Evolutionary conservation across 1,140 invertebrate genomes (phyloP).

Genomic region (Drosophila trapezifrons): DNA sequence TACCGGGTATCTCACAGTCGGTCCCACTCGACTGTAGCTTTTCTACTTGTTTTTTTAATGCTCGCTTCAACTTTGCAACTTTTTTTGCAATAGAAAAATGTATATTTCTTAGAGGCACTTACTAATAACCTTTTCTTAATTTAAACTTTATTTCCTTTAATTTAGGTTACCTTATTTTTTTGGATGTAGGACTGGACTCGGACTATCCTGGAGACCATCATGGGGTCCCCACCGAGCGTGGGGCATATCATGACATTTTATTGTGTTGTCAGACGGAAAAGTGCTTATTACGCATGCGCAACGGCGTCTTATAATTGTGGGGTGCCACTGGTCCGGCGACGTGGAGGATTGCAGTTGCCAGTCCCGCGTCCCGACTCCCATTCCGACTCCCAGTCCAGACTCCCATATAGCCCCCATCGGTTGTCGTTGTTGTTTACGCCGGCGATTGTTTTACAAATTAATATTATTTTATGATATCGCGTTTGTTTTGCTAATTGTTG

Average conservation of each 20-base stretch:
- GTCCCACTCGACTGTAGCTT: no score
- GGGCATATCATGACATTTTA: constrained; percentile 84
- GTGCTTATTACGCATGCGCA: constrained; percentile 84
- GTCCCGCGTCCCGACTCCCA: neutral
- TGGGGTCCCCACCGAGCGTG: constrained; percentile 73
- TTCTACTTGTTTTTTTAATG: no score
- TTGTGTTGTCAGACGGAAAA: constrained; percentile 84
- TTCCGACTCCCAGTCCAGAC: constrained; percentile 2
- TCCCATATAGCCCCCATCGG: constrained; percentile 30
- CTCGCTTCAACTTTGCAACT: no score
- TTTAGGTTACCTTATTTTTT: no score
- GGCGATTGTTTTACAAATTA: constrained; percentile 83
- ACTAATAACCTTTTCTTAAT: no score
- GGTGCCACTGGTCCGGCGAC: constrained; percentile 59
- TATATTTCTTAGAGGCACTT: no score
- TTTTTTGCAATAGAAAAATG: no score
- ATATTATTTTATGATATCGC: constrained; percentile 84
- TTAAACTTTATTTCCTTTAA: no score
- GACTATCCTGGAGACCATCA: neutral
- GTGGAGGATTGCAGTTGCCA: constrained; percentile 52
- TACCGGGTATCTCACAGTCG: no score
- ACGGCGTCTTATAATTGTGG: constrained; percentile 77
- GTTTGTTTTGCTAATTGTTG: constrained; percentile 84
- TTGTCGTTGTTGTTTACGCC: constrained; percentile 75
- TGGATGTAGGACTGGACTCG: neutral